Evolutionary conservation across 2,888 invertebrate species (phyloP), one percentile per base, ranked within the genome.

Genomic region (Pterobdella sp.): DNA sequence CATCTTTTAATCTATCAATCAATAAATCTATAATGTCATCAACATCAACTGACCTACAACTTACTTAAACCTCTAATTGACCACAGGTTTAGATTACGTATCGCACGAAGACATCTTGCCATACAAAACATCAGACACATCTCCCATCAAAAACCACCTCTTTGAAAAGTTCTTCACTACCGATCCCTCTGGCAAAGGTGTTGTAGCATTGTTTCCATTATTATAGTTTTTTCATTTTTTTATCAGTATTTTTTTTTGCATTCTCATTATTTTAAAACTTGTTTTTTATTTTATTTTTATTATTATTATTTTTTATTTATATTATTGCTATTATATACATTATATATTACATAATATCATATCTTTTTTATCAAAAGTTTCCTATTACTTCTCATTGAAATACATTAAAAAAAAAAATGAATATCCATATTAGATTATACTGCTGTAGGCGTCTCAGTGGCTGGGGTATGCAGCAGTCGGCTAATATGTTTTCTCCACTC

Each of bases 61-160:
- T 26, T 26, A 22, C n/a, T 26, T 14, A 7, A 7, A 7, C 7
- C 42, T 18, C 42, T 66, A 31, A 37, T 68, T 10, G 35, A 70
- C 75, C 75, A 18, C 77, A 84, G 97, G 97, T 0, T 85, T 98
- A 76, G 97, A 98, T 86, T 98, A 97, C 84, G 96, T 97, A 14
- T 93, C 94, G 0, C 98, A 99, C 81, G 94, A 95, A 81, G 97
- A 98, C 84, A 91, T 98, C 77, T 88, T 97, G 79, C 98, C 98
- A 0, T 97, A 95, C 82, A 88, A 90, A 0, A 91, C 93, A 0
- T 89, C 90, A 36, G 95, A 95, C 80, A 88, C 90, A 78, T 89
- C 90, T 73, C 95, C 96, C 0, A 86, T 98, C 72, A 91, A 93
- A 79, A 96, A 98, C 84, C 96, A 97, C 84, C 86, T 97, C 1